Evolutionary conservation across 2,797 vertebrate species (phyloP).

Genomic region (Arremon brunneinucha): DNA sequence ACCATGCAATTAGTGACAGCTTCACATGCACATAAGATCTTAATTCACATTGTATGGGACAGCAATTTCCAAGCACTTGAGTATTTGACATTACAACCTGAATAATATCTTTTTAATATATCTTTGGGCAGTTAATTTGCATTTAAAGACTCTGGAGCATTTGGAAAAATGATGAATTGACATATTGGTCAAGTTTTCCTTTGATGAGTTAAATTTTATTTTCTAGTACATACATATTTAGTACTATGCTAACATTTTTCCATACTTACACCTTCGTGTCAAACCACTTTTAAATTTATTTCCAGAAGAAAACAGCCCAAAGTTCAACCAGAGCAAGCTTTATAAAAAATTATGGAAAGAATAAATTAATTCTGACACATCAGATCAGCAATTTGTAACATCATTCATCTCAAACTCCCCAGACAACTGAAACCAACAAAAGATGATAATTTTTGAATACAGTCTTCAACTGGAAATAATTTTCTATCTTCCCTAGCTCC

Average conservation of each 20-base stretch:
- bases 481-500: constrained; percentile 36
- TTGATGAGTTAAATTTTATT: constrained; percentile 27
- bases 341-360: constrained; percentile 41
- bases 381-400: constrained; percentile 69
- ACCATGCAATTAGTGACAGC: background rate
- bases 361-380: constrained; percentile 72
- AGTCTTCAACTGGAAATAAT: constrained; percentile 69
- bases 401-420: constrained; percentile 66
- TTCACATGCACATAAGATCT: background rate
- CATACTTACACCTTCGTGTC: constrained; percentile 33
- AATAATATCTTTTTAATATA: constrained; percentile 9
- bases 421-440: constrained; percentile 59
- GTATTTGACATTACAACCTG: constrained; percentile 35
- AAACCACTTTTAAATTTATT: constrained; percentile 45
- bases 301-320: constrained; percentile 54
- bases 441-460: constrained; percentile 57
- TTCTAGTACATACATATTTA: constrained; percentile 38
- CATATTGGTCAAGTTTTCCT: constrained; percentile 10
- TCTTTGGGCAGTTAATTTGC: constrained; percentile 18
- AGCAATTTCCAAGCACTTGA: background rate
- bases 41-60: background rate
- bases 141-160: constrained; percentile 23
- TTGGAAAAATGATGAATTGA: background rate
- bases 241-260: constrained; percentile 16
- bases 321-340: constrained; percentile 55